Evolutionary conservation across 1,140 invertebrate species (phyloP).

Genomic region (Orussus abietinus): DNA sequence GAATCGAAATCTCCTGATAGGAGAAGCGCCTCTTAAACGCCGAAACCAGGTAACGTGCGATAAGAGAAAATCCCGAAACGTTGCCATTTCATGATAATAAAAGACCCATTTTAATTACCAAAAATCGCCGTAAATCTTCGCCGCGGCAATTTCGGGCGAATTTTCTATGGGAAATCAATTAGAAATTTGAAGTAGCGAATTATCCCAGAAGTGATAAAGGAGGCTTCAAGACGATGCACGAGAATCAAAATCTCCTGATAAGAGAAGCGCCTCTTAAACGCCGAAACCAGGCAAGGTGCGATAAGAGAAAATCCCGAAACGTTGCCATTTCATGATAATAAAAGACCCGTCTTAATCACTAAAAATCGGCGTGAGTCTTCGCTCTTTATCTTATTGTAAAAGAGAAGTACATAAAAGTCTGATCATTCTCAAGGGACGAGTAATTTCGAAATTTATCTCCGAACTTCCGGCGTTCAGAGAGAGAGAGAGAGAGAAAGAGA

Average conservation of each 20-base stretch:
- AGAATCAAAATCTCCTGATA: background rate
- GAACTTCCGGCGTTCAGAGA: too few species aligned
- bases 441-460: too few species aligned
- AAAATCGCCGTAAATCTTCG: constrained; percentile 20
- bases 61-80: constrained; percentile 24
- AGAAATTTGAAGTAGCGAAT: background rate
- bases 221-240: background rate
- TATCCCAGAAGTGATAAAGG: background rate
- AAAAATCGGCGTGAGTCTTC: constrained; percentile 20
- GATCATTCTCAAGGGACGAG: too few species aligned
- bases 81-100: too few species aligned
- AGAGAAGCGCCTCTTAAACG: constrained; percentile 4
- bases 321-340: too few species aligned
- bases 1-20: background rate
- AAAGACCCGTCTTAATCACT: too few species aligned
- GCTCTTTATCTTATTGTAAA: too few species aligned
- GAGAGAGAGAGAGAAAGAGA: too few species aligned
- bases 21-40: constrained; percentile 4
- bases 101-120: too few species aligned
- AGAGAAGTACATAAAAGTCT: too few species aligned
- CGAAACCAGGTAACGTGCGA: constrained; percentile 15
- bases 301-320: constrained; percentile 23
- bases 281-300: constrained; percentile 15
- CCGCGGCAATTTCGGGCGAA: constrained; percentile 16
- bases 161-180: constrained; percentile 9